These are phyloP conservation scores for Psococerastis gibbosa DNA, from an alignment of 2,888 invertebrate species.

Conservation along the genomic window DNA sequence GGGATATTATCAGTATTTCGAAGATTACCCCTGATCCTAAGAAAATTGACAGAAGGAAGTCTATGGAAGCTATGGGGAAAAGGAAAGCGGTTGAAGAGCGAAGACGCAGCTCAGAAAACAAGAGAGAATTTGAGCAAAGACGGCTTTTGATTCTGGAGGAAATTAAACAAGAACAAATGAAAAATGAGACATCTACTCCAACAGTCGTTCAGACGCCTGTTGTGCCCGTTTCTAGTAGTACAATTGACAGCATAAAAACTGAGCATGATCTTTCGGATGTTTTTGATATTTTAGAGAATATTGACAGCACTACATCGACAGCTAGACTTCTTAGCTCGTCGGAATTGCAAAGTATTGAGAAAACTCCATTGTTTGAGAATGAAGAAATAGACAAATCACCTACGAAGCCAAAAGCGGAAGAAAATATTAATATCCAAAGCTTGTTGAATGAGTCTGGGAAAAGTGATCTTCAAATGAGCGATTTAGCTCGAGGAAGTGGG, in stretches of 20 bases:
- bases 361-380: constrained; percentile 6
- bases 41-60: constrained; percentile 2
- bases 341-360: constrained; percentile 3
- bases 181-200: not conserved
- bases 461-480: constrained; percentile 7
- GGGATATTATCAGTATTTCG: constrained; percentile 8
- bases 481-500: constrained; percentile 1
- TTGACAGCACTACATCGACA: constrained; percentile 4
- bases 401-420: constrained; percentile 1
- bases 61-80: constrained; percentile 1
- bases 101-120: constrained; percentile 4
- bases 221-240: not conserved
- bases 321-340: constrained; percentile 1
- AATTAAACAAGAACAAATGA: constrained; percentile 7
- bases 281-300: constrained; percentile 9
- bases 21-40: constrained; percentile 3
- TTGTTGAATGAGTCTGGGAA: constrained; percentile 4
- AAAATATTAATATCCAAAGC: constrained; percentile 6
- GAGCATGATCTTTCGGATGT: constrained; percentile 6
- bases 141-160: constrained; percentile 3
- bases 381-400: constrained; percentile 6
- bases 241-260: not conserved
- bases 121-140: constrained; percentile 4
- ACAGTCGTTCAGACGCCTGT: not conserved
- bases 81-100: constrained; percentile 4